Conservation (phyloP, 2,888 invertebrate species). For the Eulithis testata region DNA sequence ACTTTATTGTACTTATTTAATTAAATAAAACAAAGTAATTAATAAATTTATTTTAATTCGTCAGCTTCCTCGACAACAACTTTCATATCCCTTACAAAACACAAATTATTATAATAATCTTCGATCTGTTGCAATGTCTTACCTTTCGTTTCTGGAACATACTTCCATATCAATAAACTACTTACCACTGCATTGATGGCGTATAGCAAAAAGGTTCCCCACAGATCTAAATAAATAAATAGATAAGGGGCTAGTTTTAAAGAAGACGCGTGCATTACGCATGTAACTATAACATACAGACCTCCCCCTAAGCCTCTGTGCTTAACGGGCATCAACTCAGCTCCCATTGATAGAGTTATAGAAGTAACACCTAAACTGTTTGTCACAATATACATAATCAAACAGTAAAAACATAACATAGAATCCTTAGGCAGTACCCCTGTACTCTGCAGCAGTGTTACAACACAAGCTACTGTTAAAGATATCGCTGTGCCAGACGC, state of each 20-base stretch:
- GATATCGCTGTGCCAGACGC: conserved; percentile 3
- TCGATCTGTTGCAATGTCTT: conserved; percentile 40
- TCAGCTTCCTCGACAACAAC: too few species aligned
- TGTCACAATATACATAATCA: conserved; percentile 30
- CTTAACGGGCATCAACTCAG: conserved; percentile 41
- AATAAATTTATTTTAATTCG: too few species aligned
- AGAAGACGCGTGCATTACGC: conserved; percentile 33
- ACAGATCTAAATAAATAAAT: conserved; percentile 32
- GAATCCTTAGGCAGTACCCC: conserved; percentile 29
- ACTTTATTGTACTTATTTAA: too few species aligned
- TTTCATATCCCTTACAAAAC: too few species aligned
- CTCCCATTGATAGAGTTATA: conserved; percentile 27
- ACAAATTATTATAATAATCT: conserved; percentile 24
- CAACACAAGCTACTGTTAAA: conserved; percentile 9
- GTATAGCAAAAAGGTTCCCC: conserved; percentile 40
- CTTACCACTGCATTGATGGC: conserved; percentile 27
- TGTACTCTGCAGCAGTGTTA: conserved; percentile 29
- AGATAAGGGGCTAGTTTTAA: conserved; percentile 41
- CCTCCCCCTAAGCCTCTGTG: conserved; percentile 41
- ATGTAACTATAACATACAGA: conserved; percentile 32
- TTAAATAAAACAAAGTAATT: too few species aligned
- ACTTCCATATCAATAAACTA: conserved; percentile 35
- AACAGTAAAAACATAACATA: conserved; percentile 30
- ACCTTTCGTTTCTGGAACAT: conserved; percentile 39
- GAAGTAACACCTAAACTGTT: conserved; percentile 32